Percentiles rank a stretch among this genome's conserved stretches.
phyloP scores from a whole-genome alignment of 2,797 vertebrate species.

The Coregonus sp. region DNA sequence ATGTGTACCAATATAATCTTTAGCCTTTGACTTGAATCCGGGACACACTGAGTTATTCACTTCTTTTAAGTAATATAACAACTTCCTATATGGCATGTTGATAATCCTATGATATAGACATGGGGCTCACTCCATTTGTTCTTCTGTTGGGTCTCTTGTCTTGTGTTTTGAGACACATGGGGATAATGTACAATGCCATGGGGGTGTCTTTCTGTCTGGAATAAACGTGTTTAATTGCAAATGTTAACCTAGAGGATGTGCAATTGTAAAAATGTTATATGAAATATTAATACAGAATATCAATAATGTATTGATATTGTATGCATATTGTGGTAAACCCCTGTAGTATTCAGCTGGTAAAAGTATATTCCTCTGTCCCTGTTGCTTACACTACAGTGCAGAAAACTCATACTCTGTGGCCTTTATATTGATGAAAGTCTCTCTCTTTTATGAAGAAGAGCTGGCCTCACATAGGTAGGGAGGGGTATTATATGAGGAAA shows the following conservation, averaged over 20 bases:
- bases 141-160: conserved; percentile 34
- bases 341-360: neutral
- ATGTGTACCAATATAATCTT: neutral
- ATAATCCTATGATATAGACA: conserved; percentile 26
- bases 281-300: too few relatives aligned
- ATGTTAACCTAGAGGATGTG: conserved; percentile 19
- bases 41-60: neutral
- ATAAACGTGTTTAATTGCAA: conserved; percentile 61
- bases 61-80: neutral
- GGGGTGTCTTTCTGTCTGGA: conserved; percentile 50
- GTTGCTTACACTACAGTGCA: neutral
- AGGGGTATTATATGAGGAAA: conserved; percentile 24
- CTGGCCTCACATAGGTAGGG: conserved; percentile 12
- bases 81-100: conserved; percentile 1
- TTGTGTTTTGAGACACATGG: conserved; percentile 34
- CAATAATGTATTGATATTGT: too few relatives aligned
- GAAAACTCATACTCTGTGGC: neutral
- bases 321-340: neutral
- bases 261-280: too few relatives aligned
- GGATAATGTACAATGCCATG: conserved; percentile 43
- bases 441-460: conserved; percentile 19
- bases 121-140: conserved; percentile 36
- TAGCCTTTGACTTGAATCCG: conserved; percentile 6
- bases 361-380: neutral
- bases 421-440: neutral